Percentiles rank a stretch among this genome's conserved stretches.
Conservation (phyloP, 2,797 vertebrate species). For the Sebastes glaucus region DNA sequence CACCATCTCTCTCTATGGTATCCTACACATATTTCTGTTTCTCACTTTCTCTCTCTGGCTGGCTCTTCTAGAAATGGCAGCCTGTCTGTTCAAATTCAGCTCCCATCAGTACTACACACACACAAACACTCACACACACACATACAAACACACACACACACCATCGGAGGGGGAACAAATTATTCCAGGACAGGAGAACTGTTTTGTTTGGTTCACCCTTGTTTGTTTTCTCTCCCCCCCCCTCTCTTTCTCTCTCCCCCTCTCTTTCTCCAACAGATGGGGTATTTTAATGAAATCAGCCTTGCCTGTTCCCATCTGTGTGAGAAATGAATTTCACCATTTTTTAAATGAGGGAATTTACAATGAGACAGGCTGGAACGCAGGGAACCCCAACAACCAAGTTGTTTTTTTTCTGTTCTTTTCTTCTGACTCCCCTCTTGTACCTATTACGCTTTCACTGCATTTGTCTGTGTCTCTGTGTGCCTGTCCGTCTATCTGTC, state of each 20-base stretch:
- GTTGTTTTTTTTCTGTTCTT: neutral
- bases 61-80: constrained; percentile 33
- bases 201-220: constrained; percentile 74
- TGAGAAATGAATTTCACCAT: constrained; percentile 80
- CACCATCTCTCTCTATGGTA: neutral
- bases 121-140: constrained; percentile 17
- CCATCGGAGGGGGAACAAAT: constrained; percentile 63
- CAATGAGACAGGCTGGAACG: constrained; percentile 70
- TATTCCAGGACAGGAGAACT: constrained; percentile 69
- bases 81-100: constrained; percentile 59
- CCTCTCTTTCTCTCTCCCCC: constrained; percentile 3
- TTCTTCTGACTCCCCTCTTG: constrained; percentile 9
- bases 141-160: constrained; percentile 19
- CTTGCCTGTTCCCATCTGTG: constrained; percentile 80
- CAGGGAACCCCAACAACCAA: constrained; percentile 49
- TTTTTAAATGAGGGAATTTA: constrained; percentile 75
- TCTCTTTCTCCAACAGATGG: constrained; percentile 72
- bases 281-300: constrained; percentile 79
- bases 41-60: constrained; percentile 10
- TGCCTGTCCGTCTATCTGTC: neutral
- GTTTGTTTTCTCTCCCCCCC: constrained; percentile 40
- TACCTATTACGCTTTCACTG: constrained; percentile 27
- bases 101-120: constrained; percentile 56
- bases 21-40: constrained; percentile 39
- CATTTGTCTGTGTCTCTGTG: constrained; percentile 24